Percentiles rank a stretch among this genome's conserved stretches.
Evolutionary conservation across 2,113 vertebrate species (phyloP).

Genomic region (Hydrolagus affinis): DNA sequence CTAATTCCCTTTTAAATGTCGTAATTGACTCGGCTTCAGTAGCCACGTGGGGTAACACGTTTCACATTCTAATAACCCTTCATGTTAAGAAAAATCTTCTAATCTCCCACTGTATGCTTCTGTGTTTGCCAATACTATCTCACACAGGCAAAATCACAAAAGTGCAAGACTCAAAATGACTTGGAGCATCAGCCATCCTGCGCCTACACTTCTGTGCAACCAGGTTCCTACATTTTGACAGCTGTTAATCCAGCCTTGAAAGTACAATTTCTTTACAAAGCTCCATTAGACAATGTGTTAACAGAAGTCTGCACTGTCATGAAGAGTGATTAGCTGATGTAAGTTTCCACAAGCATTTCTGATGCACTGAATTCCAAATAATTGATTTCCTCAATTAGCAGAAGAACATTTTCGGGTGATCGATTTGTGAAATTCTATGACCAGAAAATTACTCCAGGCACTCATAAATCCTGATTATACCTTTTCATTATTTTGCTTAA

Average conservation of each 20-base stretch:
- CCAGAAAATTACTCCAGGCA: slow-evolving; percentile 22
- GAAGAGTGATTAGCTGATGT: slow-evolving; percentile 13
- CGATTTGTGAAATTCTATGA: slow-evolving; percentile 29
- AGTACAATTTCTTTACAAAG: slow-evolving; percentile 5
- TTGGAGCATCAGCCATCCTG: too few species aligned
- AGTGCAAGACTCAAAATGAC: too few species aligned
- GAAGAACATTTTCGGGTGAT: slow-evolving; percentile 30
- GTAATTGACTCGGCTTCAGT: too few species aligned
- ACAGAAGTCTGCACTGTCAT: slow-evolving; percentile 24
- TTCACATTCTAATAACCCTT: too few species aligned
- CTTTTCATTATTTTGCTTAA: slow-evolving; percentile 32
- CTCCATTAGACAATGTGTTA: slow-evolving; percentile 27
- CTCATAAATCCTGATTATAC: slow-evolving; percentile 31
- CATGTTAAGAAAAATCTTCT: too few species aligned
- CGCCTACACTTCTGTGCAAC: too few species aligned
- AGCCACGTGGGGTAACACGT: too few species aligned
- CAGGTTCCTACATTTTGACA: background rate
- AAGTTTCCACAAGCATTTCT: background rate
- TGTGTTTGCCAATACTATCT: too few species aligned
- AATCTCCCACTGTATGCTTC: too few species aligned
- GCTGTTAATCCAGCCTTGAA: background rate
- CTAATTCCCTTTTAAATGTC: too few species aligned
- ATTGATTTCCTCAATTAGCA: slow-evolving; percentile 31
- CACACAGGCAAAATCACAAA: too few species aligned
- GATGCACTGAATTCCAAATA: slow-evolving; percentile 17